Base-by-base conservation (phyloP, 2,797 vertebrate species). In the Coreius guichenoti region DNA sequence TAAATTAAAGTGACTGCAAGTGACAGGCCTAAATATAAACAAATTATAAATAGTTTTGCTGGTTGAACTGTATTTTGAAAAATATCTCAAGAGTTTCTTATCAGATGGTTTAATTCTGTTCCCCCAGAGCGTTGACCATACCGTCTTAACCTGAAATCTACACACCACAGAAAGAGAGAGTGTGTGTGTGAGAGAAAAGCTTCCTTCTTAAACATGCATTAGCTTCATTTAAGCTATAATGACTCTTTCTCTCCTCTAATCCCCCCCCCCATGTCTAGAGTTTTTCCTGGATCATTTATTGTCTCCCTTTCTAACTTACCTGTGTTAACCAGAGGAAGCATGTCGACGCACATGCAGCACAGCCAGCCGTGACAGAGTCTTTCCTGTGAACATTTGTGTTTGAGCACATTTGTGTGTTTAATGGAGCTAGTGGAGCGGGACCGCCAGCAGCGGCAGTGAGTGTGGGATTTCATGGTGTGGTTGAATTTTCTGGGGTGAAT, bases 391-490 rank as follows among this genome's bases (percentile, higher is more conserved):
- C 80, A 82, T 74, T 47, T 83, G 78, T 86, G 86, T 82, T 61
- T 56, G 54, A 78, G 63, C 14, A 58, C 65, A 77, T 86, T 70
- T 82, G 73, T 85, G 82, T 72, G 65, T 82, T 74, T 63, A 79
- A 86, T 88, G 68, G 58, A 75, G 70, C 54, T 47, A 84, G 67
- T 69, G 83, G 86, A 87, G 76, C 74, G 56, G 81, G 80, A 84
- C 82, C 84, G 83, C 83, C 87, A 88, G 87, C 87, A 88, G 86
- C 76, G n/a, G 65, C 47, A 86, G 69, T 26, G 61, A 88, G 81
- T 87, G 82, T 84, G 87, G 68, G 80, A 79, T 84, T 87, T 86
- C 81, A 65, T 88, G 78, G 82, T 89, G 88, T 74, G 78, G 79
- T 86, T 82, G 69, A 85, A 80, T 75, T 73, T 81, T 84, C 54